Base-by-base conservation (phyloP, 2,888 invertebrate species). In the Polietes domitor region DNA sequence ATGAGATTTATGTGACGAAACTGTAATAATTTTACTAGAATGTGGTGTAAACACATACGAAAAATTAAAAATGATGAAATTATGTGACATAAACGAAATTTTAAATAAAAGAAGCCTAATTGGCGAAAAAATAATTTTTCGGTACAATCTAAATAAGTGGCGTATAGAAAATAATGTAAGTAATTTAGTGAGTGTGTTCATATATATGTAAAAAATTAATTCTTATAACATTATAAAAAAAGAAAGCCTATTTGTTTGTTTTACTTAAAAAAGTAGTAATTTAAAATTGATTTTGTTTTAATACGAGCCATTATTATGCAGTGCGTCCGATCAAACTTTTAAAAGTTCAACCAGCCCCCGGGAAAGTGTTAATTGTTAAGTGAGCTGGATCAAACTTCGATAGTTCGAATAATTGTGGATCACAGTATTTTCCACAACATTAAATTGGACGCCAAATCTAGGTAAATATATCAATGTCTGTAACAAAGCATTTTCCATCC, bases 361-460 rank as follows among this genome's bases (percentile, higher is more conserved):
- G 7, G 70, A 70, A 47, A 26, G 70, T 7, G 9, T 1, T 68
- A 32, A 9, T 55, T 19, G 19, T 58, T 58, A 71, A 71, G 53
- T 53, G 71, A 71, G 28, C 72, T 73, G 72, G 41, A 58, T 73
- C 72, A 41, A 58, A 55, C 72, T 71, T 19, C 37, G 32, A 53
- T 71, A 55, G 24, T 73, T 73, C 58, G 72, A 71, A 53, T 53
- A 71, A 71, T 53, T 71, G 53, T 71, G 32, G 53, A 71, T 15
- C n/a, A 50, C 41, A 2, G 19, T 50, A 50, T 50, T 76, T n/a
- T 6, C 53, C 24, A 24, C 37, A 10, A 68, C 17, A 50, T 17
- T 61, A 32, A 19, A 12, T 28, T 28, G 28, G n/a, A 37, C 37
- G 61, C 24, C 9, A 17, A 24, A 41, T 77, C 12, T 28, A 68